Percentiles rank a stretch among this genome's conserved stretches.
These are phyloP conservation scores for Silurus asotus DNA, from an alignment of 2,113 vertebrate species.

Conservation along the genomic window DNA sequence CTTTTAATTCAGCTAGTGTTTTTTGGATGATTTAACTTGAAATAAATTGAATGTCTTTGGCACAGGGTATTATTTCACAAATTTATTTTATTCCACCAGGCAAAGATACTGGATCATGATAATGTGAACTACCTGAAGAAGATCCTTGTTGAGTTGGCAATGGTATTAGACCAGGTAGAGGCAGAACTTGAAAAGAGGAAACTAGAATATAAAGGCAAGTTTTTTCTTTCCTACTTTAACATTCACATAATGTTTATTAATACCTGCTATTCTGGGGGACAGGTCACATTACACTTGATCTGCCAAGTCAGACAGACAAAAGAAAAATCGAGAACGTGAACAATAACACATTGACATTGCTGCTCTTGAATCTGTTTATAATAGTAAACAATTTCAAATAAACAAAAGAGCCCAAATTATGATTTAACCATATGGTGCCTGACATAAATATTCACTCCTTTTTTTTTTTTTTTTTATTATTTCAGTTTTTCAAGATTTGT, in stretches of 20 bases:
- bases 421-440: not conserved
- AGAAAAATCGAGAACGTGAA: not conserved
- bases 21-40: not conserved
- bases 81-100: conserved; percentile 67
- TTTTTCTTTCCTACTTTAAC: conserved; percentile 11
- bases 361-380: not conserved
- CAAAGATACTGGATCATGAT: conserved; percentile 96
- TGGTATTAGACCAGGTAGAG: conserved; percentile 97
- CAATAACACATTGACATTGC: not conserved
- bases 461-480: not conserved
- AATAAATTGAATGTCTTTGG: not conserved
- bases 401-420: not conserved
- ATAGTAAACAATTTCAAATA: too few species aligned
- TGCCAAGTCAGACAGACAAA: not conserved
- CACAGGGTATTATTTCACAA: not conserved
- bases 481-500: not conserved
- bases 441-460: not conserved
- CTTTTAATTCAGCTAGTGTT: not conserved
- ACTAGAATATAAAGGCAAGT: conserved; percentile 91
- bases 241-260: not conserved
- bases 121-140: conserved; percentile 97
- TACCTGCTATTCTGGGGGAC: not conserved
- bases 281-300: not conserved
- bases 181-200: conserved; percentile 96
- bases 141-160: conserved; percentile 90